Percentiles rank a stretch among this genome's conserved stretches.
phyloP scores from a whole-genome alignment of 1,140 invertebrate genomes.

The Sminthurides bifidus region DNA sequence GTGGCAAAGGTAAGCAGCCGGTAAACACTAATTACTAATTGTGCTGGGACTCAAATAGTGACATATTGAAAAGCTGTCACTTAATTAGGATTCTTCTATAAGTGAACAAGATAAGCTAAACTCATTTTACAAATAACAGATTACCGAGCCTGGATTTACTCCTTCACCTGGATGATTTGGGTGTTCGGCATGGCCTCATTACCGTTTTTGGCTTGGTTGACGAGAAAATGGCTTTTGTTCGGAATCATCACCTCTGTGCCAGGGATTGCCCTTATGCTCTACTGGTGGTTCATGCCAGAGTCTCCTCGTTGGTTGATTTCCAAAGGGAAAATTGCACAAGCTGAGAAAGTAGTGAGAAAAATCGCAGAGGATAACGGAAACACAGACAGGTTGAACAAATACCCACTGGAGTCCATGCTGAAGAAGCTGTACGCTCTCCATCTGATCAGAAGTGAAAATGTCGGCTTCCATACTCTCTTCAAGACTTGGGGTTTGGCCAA shows the following conservation, averaged over 20 bases:
- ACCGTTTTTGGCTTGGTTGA: constrained; percentile 24
- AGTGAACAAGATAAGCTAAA: not conserved
- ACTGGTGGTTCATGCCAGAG: constrained; percentile 37
- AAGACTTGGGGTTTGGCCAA: constrained; percentile 6
- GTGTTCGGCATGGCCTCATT: constrained; percentile 21
- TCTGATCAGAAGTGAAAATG: constrained; percentile 6
- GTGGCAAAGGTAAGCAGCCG: constrained; percentile 1
- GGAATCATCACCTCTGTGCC: constrained; percentile 20
- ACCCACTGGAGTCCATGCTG: constrained; percentile 8
- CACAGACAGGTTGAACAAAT: constrained; percentile 2
- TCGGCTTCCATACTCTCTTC: constrained; percentile 15
- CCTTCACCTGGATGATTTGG: constrained; percentile 18
- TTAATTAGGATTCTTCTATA: not conserved
- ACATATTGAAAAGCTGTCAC: too few species aligned
- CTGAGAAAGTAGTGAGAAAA: constrained; percentile 35
- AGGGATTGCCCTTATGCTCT: constrained; percentile 20
- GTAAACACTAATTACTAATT: too few species aligned
- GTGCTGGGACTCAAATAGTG: too few species aligned
- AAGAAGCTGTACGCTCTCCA: not conserved
- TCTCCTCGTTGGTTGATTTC: constrained; percentile 42
- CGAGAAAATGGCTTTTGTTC: constrained; percentile 21
- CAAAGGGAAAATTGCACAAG: constrained; percentile 40
- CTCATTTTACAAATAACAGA: not conserved
- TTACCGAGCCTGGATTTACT: constrained; percentile 21
- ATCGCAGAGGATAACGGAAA: constrained; percentile 23